Evolutionary conservation across 2,888 invertebrate genomes (phyloP).

Genomic region (Oxytorus armatus): DNA sequence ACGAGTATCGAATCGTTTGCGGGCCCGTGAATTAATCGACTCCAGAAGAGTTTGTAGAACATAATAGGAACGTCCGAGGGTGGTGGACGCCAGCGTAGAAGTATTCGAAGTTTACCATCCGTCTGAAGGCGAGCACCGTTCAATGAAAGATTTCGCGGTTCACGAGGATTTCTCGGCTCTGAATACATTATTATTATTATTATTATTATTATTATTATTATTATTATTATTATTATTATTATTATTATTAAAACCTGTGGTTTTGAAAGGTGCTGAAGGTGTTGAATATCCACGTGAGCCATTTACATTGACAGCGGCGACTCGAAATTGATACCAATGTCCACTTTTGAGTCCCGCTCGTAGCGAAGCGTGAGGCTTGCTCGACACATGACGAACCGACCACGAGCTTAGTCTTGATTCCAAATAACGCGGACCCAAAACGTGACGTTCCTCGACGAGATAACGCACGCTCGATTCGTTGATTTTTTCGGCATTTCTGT

Average conservation of each 20-base stretch:
- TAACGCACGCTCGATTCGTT: slow-evolving; percentile 84
- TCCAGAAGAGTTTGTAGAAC: slow-evolving; percentile 91
- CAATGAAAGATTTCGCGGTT: slow-evolving; percentile 87
- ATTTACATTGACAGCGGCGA: slow-evolving; percentile 90
- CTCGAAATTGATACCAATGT: slow-evolving; percentile 92
- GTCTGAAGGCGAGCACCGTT: slow-evolving; percentile 73
- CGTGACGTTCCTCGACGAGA: slow-evolving; percentile 89
- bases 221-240: not conserved
- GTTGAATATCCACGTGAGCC: slow-evolving; percentile 90
- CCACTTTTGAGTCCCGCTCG: slow-evolving; percentile 88
- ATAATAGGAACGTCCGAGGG: slow-evolving; percentile 90
- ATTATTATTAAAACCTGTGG: slow-evolving; percentile 77
- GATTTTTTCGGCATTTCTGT: not conserved
- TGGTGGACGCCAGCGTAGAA: slow-evolving; percentile 89
- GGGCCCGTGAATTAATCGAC: slow-evolving; percentile 88
- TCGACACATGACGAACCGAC: slow-evolving; percentile 85
- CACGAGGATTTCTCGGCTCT: slow-evolving; percentile 88
- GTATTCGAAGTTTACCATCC: slow-evolving; percentile 85
- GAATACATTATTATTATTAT: slow-evolving; percentile 25
- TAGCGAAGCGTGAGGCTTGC: slow-evolving; percentile 86
- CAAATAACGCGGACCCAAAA: slow-evolving; percentile 88
- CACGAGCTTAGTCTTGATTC: slow-evolving; percentile 88
- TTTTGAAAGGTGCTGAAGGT: slow-evolving; percentile 87
- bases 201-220: too few species aligned
- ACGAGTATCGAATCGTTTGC: slow-evolving; percentile 88